Percentiles rank a stretch among this genome's conserved stretches.
Evolutionary conservation across 2,113 vertebrate species (phyloP).

Genomic region (Neogale vison): DNA sequence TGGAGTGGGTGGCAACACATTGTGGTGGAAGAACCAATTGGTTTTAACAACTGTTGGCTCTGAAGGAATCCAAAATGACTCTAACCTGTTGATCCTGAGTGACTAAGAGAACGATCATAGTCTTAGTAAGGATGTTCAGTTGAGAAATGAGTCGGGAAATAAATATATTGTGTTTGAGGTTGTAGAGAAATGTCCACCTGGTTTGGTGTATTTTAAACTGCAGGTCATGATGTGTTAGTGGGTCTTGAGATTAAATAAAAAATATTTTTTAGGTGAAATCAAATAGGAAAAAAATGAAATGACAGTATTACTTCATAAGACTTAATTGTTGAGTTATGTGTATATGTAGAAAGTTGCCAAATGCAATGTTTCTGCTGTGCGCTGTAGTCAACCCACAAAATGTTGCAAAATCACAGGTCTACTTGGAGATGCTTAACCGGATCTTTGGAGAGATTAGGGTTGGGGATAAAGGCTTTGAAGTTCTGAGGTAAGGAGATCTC

Average conservation of each 20-base stretch:
- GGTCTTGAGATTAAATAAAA: background rate
- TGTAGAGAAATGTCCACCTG: background rate
- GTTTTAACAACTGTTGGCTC: background rate
- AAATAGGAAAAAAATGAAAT: background rate
- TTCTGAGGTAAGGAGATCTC: background rate
- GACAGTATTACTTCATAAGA: background rate
- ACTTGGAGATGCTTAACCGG: background rate
- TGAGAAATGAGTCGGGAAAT: conserved; percentile 51
- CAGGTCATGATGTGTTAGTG: background rate
- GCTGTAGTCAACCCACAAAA: background rate
- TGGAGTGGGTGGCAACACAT: background rate
- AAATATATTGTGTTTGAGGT: background rate
- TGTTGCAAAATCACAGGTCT: background rate
- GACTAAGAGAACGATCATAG: background rate
- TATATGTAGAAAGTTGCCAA: background rate
- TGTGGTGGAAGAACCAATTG: background rate
- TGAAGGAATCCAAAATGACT: background rate
- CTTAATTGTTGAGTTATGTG: background rate
- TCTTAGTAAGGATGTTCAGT: conserved; percentile 4
- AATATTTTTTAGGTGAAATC: background rate
- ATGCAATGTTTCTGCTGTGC: background rate
- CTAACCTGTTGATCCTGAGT: background rate
- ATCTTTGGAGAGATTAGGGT: background rate
- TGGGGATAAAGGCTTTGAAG: background rate
- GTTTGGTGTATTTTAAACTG: background rate